Evolutionary conservation across 2,888 invertebrate species (phyloP), one percentile per base, ranked within the genome.

Genomic region (Shargacucullia verbasci): DNA sequence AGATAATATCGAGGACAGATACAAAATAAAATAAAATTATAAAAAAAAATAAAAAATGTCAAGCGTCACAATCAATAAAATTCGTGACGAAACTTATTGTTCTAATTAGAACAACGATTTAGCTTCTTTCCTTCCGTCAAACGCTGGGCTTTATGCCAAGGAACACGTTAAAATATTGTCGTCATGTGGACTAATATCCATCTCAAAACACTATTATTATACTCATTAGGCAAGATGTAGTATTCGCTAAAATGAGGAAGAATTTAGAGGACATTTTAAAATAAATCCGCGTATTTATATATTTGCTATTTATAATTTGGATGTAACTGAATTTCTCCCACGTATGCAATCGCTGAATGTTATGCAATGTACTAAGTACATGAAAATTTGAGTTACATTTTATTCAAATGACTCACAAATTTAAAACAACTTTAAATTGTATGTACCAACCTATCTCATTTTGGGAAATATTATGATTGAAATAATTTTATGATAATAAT

Each of bases 81-180:
- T 20, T 56, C 59, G 50, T 79, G 77, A 76, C 64, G 70, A 78
- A 73, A 81, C 57, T 53, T 62, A 80, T 84, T 78, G 81, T 81
- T 80, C 71, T 74, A 78, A 83, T 82, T 80, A 81, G 79, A 82
- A 71, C 70, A 70, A 72, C 76, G 75, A 76, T 82, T 79, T 79
- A 75, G 75, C 57, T 81, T 81, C 79, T 80, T 84, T 83, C 80
- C 83, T 85, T 85, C 86, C 85, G 84, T 83, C 85, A 85, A 83
- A 82, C 70, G 71, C 57, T 86, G 87, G 92, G 91, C 82, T 46
- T 47, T n/a, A 34, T 87, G 92, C 92, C 92, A 92, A 84, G 64
- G 49, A 62, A 72, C 74, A 73, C 34, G 61, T 67, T 80, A 81
- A 84, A 83, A 84, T 84, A 87, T 83, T 76, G 78, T 79, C 79